These are phyloP conservation scores for Alloplasta piceator DNA, from an alignment of 2,888 invertebrate species.

Conservation along the genomic window DNA sequence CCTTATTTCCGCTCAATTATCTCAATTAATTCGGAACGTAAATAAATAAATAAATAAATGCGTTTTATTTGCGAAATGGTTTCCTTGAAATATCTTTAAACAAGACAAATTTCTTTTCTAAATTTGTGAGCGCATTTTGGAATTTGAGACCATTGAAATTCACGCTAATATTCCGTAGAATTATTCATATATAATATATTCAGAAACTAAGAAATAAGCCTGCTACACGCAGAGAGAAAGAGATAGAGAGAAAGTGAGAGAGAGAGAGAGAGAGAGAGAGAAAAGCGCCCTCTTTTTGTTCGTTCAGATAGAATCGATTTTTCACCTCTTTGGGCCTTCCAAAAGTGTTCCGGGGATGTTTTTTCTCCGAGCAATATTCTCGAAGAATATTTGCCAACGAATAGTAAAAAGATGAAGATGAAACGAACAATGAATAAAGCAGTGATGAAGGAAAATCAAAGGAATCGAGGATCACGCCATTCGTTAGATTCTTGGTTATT, in stretches of 20 bases:
- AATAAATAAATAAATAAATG: no score
- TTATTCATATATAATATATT: not conserved
- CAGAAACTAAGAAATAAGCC: slow-evolving; percentile 10
- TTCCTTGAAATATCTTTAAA: no score
- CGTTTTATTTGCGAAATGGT: no score
- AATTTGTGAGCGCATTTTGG: no score
- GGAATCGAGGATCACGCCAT: not conserved
- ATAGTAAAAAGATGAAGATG: not conserved
- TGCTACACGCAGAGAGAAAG: slow-evolving; percentile 8
- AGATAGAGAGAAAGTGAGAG: not conserved
- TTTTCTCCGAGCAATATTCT: no score
- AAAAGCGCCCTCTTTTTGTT: slow-evolving; percentile 3
- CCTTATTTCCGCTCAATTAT: no score
- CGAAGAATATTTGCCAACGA: not conserved
- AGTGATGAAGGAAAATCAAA: not conserved
- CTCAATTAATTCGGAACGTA: no score
- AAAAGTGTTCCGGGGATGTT: not conserved
- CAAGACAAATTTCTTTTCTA: no score
- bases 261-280: not conserved
- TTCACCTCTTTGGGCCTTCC: not conserved
- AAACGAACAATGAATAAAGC: not conserved
- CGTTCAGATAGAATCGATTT: slow-evolving; percentile 20
- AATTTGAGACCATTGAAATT: no score
- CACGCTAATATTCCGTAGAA: no score
- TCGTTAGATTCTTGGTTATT: not conserved